Evolutionary conservation across 2,797 vertebrate species (phyloP), one percentile per base, ranked within the genome.

Genomic region (Sarcoramphus papa): DNA sequence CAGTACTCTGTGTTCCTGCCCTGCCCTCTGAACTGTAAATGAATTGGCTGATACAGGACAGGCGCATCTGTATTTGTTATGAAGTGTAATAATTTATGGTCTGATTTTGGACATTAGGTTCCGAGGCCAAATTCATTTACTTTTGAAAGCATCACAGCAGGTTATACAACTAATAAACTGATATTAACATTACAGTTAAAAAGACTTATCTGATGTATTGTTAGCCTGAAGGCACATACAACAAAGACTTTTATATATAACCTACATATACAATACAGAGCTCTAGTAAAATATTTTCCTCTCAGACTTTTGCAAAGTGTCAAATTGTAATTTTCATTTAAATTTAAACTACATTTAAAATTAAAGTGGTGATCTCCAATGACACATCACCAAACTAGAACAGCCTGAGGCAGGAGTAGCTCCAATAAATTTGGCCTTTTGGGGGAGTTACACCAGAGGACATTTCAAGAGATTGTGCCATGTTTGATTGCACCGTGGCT

Each of bases 291-390:
- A 85, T 79, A 80, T 87, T 93, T 95, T 94, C 72, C 45, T 89
- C 35, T 94, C 72, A 85, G 43, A 87, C 51, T 95, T 94, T 43
- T 43, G 7, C 54, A 37, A 73, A 73, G 83, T 89, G 77, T 68
- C 74, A 56, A 60, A n/a, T 12, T 90, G 62, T 76, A 95, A 93
- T 87, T 89, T 95, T 91, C 86, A 83, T 90, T 96, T 92, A 92
- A 92, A 94, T 95, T 93, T 92, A 93, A 96, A 70, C 90, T 84
- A 62, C 92, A 50, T 85, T 92, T 92, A 95, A 94, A 97, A 96
- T 95, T 88, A 56, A 94, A 90, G 33, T 20, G 19, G 50, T 59
- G 78, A 56, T 95, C 87, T 97, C 92, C 78, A 92, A 41, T 81
- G 94, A 70, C 87, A 89, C 48, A 94, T 51, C 86, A 88, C 92